Evolutionary conservation across 2,888 invertebrate genomes (phyloP).

Genomic region (Altica lythri): DNA sequence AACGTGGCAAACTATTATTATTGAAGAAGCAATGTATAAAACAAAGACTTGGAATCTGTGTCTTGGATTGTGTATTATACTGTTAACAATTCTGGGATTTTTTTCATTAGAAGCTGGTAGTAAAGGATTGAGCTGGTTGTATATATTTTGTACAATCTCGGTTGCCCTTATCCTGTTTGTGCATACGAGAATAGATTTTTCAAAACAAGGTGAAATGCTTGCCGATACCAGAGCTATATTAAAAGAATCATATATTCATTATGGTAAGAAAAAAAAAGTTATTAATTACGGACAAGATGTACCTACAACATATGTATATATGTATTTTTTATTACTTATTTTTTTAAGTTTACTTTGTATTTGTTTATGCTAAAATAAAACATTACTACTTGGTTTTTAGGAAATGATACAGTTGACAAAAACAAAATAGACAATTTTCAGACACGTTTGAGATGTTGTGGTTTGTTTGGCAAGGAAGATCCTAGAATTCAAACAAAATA

Average conservation of each 20-base stretch:
- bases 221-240: background rate
- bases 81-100: background rate
- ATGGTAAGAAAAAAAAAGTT: too few species aligned
- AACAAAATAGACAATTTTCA: conserved; percentile 20
- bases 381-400: background rate
- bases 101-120: conserved; percentile 6
- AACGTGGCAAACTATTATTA: conserved; percentile 11
- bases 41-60: conserved; percentile 14
- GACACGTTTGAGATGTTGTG: conserved; percentile 17
- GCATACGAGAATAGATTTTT: background rate
- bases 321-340: too few species aligned
- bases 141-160: conserved; percentile 4
- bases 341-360: too few species aligned
- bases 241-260: background rate
- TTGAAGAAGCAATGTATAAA: conserved; percentile 6
- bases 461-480: conserved; percentile 12
- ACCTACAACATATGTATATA: too few species aligned
- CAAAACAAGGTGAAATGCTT: background rate
- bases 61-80: conserved; percentile 13
- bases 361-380: too few species aligned
- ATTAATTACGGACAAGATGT: too few species aligned
- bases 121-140: conserved; percentile 13
- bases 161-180: background rate
- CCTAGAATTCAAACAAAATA: too few species aligned
- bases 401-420: background rate